Percentiles rank a stretch among this genome's conserved stretches.
Evolutionary conservation across 2,113 vertebrate genomes (phyloP).

Genomic region (Rafetus swinhoei): DNA sequence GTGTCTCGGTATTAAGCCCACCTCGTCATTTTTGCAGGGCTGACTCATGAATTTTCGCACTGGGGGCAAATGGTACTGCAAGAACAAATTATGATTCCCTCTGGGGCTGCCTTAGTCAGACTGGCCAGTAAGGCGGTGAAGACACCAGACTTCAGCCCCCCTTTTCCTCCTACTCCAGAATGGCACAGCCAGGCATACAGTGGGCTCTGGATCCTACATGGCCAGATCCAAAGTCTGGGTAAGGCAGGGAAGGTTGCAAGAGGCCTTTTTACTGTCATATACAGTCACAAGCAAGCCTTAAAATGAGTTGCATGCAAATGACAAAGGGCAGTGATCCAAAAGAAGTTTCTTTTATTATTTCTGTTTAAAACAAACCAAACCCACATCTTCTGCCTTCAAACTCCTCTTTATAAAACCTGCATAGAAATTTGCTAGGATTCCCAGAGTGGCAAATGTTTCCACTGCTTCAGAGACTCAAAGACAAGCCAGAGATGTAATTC

Average conservation of each 20-base stretch:
- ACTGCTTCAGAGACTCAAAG: neutral
- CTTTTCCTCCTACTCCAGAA: neutral
- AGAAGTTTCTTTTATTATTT: neutral
- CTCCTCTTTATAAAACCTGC: neutral
- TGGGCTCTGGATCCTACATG: neutral
- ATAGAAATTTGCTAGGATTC: neutral
- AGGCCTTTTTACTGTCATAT: neutral
- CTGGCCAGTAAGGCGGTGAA: neutral
- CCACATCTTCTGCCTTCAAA: neutral
- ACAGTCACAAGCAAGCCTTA: neutral
- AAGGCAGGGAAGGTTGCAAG: rapidly evolving
- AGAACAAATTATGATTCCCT: neutral
- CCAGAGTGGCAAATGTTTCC: neutral
- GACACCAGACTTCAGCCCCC: neutral
- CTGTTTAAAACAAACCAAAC: neutral
- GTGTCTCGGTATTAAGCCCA: neutral
- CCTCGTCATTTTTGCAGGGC: neutral
- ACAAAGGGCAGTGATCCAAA: neutral
- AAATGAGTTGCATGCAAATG: neutral
- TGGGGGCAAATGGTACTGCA: neutral
- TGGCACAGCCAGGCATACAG: neutral
- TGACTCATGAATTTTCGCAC: neutral
- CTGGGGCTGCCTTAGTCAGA: neutral
- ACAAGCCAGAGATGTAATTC: neutral
- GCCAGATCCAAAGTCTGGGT: neutral